phyloP scores from a whole-genome alignment of 2,888 invertebrate species.

The Heliconius cydno region DNA sequence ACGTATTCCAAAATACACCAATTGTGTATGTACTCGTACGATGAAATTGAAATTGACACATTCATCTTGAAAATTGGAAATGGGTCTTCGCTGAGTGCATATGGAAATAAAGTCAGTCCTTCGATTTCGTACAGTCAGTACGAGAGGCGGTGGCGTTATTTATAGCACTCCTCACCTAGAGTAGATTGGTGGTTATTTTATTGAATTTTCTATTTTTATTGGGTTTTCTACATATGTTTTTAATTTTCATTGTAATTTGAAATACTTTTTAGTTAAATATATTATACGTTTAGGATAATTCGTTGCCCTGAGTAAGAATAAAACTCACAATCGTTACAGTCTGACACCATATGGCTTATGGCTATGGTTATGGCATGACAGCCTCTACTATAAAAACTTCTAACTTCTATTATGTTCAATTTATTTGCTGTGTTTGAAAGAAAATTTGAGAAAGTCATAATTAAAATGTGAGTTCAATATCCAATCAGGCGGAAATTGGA shows the following conservation, averaged over 20 bases:
- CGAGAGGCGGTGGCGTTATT: background rate
- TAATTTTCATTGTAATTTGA: background rate
- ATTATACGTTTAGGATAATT: background rate
- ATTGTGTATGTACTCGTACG: slow-evolving; percentile 1
- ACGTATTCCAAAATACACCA: slow-evolving; percentile 20
- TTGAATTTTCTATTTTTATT: background rate
- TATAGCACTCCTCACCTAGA: background rate
- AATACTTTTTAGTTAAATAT: background rate
- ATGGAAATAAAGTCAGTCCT: slow-evolving; percentile 46
- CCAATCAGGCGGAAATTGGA: too few species aligned
- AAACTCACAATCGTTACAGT: background rate
- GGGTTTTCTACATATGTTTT: background rate
- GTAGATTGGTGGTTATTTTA: background rate
- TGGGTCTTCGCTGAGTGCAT: slow-evolving; percentile 48
- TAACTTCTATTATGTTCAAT: too few species aligned
- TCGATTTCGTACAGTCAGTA: slow-evolving; percentile 8
- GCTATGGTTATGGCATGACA: too few species aligned
- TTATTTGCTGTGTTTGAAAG: too few species aligned
- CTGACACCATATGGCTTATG: too few species aligned
- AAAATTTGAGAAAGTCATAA: too few species aligned
- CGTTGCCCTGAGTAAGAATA: background rate
- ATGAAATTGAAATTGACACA: slow-evolving; percentile 49
- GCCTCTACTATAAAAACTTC: too few species aligned
- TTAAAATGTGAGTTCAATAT: too few species aligned
- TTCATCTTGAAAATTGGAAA: slow-evolving; percentile 52